Percentiles rank a stretch among this genome's conserved stretches.
Evolutionary conservation across 2,113 vertebrate species (phyloP).

Genomic region (Sinosuthora webbiana): DNA sequence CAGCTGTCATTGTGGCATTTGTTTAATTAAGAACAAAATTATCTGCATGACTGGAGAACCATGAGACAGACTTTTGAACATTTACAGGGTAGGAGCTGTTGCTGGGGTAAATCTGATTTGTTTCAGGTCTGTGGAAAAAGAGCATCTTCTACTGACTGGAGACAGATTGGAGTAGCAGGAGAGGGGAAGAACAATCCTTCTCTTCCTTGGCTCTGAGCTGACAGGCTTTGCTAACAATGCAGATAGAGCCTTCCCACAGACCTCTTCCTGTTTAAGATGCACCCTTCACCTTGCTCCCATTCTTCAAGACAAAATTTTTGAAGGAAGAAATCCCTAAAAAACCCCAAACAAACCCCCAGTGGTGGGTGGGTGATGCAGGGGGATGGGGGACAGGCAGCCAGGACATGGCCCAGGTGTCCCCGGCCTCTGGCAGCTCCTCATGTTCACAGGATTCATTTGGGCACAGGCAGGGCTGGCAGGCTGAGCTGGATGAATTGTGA

Average conservation of each 20-base stretch:
- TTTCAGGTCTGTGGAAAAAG: neutral
- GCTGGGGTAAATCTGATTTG: neutral
- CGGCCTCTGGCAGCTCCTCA: neutral
- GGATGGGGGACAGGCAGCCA: neutral
- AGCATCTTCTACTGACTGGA: neutral
- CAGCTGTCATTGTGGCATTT: constrained; percentile 19
- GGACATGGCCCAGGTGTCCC: neutral
- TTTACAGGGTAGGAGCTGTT: neutral
- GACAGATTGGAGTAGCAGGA: rapidly evolving
- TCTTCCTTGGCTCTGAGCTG: neutral
- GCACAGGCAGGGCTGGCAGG: neutral
- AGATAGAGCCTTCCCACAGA: neutral
- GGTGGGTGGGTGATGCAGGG: neutral
- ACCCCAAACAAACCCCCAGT: too few species aligned
- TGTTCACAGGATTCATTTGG: neutral
- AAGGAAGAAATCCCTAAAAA: neutral
- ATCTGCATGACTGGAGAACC: neutral
- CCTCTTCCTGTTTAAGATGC: neutral
- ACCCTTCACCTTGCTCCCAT: rapidly evolving
- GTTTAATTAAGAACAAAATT: constrained; percentile 33
- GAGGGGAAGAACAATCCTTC: rapidly evolving
- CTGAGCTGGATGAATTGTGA: neutral
- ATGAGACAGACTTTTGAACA: neutral
- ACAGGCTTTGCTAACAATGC: rapidly evolving
- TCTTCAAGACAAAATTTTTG: neutral